Conservation (phyloP, 2,797 vertebrate species). For the Spea hammondii region DNA sequence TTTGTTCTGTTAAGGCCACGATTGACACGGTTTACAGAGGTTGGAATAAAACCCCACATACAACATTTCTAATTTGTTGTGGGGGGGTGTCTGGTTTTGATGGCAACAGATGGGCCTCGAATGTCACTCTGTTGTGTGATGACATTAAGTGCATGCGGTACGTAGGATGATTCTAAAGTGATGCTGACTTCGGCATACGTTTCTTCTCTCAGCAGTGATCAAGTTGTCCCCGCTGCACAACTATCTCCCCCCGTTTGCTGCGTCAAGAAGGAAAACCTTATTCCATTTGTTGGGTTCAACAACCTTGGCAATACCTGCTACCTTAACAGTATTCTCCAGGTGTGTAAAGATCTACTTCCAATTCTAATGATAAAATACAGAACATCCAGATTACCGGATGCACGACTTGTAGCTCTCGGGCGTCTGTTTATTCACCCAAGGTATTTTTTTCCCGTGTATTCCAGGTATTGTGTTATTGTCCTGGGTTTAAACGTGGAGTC, state of each 20-base stretch:
- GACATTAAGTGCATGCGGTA: too few relatives aligned
- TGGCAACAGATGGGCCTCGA: too few relatives aligned
- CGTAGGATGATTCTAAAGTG: too few relatives aligned
- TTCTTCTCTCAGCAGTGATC: conserved; percentile 68
- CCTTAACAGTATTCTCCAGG: conserved; percentile 97
- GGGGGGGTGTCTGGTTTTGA: too few relatives aligned
- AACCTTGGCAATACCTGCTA: conserved; percentile 98
- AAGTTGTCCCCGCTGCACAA: conserved; percentile 78
- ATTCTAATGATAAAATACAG: not conserved
- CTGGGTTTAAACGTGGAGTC: conserved; percentile 88
- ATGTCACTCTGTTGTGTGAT: too few relatives aligned
- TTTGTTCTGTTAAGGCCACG: too few relatives aligned
- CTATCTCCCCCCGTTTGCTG: conserved; percentile 71
- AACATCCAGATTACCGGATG: too few relatives aligned
- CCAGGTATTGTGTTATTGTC: conserved; percentile 93
- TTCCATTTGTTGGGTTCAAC: conserved; percentile 93
- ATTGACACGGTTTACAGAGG: too few relatives aligned
- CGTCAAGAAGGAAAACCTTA: conserved; percentile 80
- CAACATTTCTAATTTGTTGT: too few relatives aligned
- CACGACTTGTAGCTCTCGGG: too few relatives aligned
- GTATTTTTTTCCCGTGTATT: not conserved
- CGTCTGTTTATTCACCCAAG: not conserved
- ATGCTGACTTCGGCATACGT: not conserved
- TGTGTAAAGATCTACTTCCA: conserved; percentile 51
- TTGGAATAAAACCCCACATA: too few relatives aligned